These are phyloP conservation scores for Haemorhous mexicanus DNA, from an alignment of 2,113 vertebrate species.

Conservation along the genomic window DNA sequence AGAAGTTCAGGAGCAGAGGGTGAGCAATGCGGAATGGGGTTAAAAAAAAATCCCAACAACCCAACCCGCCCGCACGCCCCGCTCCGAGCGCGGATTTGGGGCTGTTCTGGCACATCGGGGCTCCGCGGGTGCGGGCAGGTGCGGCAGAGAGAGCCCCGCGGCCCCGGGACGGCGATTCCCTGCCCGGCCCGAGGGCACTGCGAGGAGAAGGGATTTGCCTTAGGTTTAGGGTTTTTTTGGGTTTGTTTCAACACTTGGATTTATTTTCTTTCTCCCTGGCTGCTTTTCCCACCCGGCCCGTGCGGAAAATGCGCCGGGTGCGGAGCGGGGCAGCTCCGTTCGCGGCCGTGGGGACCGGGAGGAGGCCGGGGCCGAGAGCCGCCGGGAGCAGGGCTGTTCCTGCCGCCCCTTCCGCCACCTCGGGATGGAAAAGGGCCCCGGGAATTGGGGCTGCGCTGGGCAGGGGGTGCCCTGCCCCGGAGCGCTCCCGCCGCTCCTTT, in stretches of 20 bases:
- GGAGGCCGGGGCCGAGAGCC: neutral
- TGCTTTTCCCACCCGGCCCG: neutral
- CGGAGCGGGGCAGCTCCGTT: neutral
- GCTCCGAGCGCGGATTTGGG: neutral
- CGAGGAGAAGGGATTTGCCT: rapidly evolving
- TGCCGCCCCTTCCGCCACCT: neutral
- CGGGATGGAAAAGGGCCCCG: neutral
- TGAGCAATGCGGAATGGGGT: neutral
- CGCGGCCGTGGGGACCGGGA: no score
- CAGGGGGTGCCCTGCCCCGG: rapidly evolving
- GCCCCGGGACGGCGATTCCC: neutral
- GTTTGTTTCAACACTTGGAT: neutral
- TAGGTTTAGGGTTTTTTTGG: rapidly evolving
- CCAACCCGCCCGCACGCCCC: rapidly evolving
- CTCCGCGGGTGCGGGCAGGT: slow-evolving; percentile 26
- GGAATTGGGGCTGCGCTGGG: neutral
- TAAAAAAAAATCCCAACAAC: no score
- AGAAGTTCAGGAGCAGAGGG: neutral
- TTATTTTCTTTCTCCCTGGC: neutral
- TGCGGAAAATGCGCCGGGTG: neutral
- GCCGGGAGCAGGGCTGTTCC: neutral
- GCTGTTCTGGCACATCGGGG: neutral
- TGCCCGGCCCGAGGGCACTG: neutral
- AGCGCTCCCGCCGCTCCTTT: neutral
- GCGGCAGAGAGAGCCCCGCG: neutral